These are phyloP conservation scores for Heterotis niloticus DNA, from an alignment of 2,113 vertebrate species.

Conservation along the genomic window DNA sequence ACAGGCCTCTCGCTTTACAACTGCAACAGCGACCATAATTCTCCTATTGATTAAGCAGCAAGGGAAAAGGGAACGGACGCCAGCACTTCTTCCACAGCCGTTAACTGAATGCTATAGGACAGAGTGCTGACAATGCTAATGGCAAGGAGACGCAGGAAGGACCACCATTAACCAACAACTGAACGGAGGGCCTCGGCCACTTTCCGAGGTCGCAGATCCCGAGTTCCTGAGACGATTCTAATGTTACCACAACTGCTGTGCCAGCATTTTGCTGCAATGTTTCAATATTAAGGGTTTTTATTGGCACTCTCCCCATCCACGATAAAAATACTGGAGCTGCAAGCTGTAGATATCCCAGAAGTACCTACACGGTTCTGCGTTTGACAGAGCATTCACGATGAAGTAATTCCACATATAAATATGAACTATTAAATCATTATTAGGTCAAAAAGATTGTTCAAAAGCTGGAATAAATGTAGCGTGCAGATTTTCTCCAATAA, in stretches of 20 bases:
- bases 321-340: neutral
- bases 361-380: no score
- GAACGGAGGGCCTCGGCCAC: neutral
- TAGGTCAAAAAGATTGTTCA: no score
- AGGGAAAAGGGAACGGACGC: constrained; percentile 48
- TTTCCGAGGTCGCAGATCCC: neutral
- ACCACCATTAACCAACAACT: neutral
- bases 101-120: neutral
- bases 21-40: no score
- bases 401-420: no score
- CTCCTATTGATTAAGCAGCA: constrained; percentile 66
- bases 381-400: no score
- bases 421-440: no score
- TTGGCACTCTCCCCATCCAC: neutral
- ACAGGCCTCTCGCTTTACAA: constrained; percentile 57
- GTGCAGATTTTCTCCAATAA: no score
- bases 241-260: neutral
- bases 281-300: neutral
- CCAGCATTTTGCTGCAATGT: neutral
- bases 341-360: no score
- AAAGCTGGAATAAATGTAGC: no score
- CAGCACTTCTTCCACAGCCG: neutral
- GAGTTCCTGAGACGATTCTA: neutral
- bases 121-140: neutral
- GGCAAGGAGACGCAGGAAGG: neutral